phyloP scores from a whole-genome alignment of 2,113 vertebrate genomes.

The Setophaga petechia region DNA sequence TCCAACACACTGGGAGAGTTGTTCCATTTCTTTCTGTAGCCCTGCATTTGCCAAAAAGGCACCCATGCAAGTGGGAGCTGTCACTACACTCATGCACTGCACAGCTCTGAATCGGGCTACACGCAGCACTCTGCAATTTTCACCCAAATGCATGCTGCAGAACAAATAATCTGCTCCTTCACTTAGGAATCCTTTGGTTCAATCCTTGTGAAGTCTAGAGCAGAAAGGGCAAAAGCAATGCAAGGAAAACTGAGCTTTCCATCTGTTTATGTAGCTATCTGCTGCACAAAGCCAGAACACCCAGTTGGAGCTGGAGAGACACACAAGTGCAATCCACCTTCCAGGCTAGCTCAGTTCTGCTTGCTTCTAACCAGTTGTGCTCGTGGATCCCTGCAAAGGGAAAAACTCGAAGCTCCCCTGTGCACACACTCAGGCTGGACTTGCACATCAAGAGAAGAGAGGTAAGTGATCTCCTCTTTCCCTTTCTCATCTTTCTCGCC shows the following conservation, averaged over 20 bases:
- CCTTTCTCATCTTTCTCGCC: neutral
- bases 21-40: neutral
- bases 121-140: neutral
- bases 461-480: neutral
- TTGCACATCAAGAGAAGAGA: neutral
- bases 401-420: neutral
- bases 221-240: neutral
- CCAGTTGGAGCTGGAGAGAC: neutral
- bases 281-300: neutral
- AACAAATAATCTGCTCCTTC: neutral
- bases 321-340: slow-evolving; percentile 9
- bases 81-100: neutral
- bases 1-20: neutral
- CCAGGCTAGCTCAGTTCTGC: slow-evolving; percentile 41
- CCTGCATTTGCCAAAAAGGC: neutral
- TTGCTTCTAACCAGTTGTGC: neutral
- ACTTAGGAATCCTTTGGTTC: neutral
- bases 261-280: neutral
- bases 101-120: neutral
- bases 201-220: neutral
- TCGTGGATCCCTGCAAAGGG: slow-evolving; percentile 36
- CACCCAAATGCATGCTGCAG: fast-evolving
- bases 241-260: neutral
- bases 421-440: neutral
- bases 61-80: neutral